Base-by-base conservation (phyloP, 2,797 vertebrate species). In the Rhodeus uyekii region DNA sequence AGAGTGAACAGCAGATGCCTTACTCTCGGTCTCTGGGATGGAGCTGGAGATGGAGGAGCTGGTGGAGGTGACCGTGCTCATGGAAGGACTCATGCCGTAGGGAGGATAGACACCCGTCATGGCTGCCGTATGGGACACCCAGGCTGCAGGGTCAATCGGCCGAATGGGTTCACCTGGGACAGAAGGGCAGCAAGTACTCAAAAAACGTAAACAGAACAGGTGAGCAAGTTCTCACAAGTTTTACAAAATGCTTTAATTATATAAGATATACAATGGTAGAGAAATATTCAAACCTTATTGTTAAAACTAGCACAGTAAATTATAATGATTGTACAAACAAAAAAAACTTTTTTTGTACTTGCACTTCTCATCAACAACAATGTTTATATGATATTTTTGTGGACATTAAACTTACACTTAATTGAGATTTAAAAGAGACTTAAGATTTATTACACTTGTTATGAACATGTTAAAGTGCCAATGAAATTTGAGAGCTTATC, bases 11-110 rank as follows among this genome's bases (percentile, higher is more conserved):
- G 27, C 9, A 34, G n/a, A 39, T 76, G 76, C 95, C 97, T 98
- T 94, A 99, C 98, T 96, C 89, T 99, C 98, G 0, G 98, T 99
- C 92, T 99, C 98, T 7, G 98, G 97, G 87, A 99, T 97, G 87
- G 98, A 99, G 93, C 96, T 98, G 95, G 97, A 98, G 89, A 98
- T 98, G 89, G 98, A 95, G 85, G 97, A 99, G 93, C 96, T 98
- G 94, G 97, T 99, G 90, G 98, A 99, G 85, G 98, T 99, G 94
- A 99, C 97, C 73, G 97, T 99, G 94, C 98, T 99, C 96, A 99
- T 96, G 86, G 98, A 98, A 68, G 97, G 97, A 92, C 97, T 99
- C 96, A 99, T 97, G 90, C 97, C 98, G 46, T 99, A 99, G 5
- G 96, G 93, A 24, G 97, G 98, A 91, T 98, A 99, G 77, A 97